Evolutionary conservation across 2,888 invertebrate genomes (phyloP), one percentile per base, ranked within the genome.

Genomic region (Euclidia mi): DNA sequence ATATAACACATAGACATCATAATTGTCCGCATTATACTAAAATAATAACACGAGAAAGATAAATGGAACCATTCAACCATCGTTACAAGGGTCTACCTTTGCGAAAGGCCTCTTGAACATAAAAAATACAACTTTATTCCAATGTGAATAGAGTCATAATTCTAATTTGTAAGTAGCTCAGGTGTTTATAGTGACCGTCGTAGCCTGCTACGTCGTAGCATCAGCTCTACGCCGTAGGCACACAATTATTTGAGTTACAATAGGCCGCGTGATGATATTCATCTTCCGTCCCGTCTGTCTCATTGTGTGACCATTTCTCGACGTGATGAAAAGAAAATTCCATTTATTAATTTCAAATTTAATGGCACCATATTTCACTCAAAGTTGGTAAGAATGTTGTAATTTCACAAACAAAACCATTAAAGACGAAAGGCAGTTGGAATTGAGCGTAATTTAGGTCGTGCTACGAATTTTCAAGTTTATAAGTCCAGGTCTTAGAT

Each of bases 31-130:
- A 53, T 56, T 48, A 59, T 44, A 57, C 40, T 64, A 65, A 71
- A 79, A 80, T 81, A 80, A 80, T 78, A 80, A 79, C 74, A 78
- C 75, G 68, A 71, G 71, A 74, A 77, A 76, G 82, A 80, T 78
- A 79, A 81, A 80, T 81, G 78, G 74, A 80, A 79, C 78, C 76
- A 79, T 81, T 81, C 78, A 74, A 76, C 74, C 76, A 69, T 76
- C 74, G 78, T 80, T 79, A 79, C 66, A 63, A 56, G 75, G 78
- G 80, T 72, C 67, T 78, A 67, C 74, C 67, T 72, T 64, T 45
- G 41, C 64, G 55, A 57, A 65, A 58, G 63, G 58, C 63, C 59
- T 62, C 51, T 55, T 37, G n/a, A 40, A 47, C 42, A 35, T 45
- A 47, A 61, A 44, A 76, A 58, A 56, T 20, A 43, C 12, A 53